Evolutionary conservation across 2,888 invertebrate species (phyloP).

Genomic region (Baccha elongata): DNA sequence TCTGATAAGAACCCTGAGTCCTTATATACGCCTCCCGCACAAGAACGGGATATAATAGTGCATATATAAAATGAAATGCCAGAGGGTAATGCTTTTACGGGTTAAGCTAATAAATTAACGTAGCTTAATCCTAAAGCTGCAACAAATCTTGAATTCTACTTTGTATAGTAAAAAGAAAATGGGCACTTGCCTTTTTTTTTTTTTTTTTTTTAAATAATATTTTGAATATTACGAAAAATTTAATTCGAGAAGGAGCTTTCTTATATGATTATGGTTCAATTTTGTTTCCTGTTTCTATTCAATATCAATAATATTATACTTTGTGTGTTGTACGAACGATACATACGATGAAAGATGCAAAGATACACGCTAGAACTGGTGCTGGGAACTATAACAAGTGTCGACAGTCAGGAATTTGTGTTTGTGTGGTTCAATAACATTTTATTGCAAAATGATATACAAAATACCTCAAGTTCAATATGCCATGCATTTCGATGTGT

Average conservation of each 20-base stretch:
- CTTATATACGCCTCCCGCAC: conserved; percentile 19
- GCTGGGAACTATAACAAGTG: conserved; percentile 70
- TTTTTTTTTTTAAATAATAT: conserved; percentile 29
- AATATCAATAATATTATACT: conserved; percentile 47
- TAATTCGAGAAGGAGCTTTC: conserved; percentile 30
- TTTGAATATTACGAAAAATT: conserved; percentile 57
- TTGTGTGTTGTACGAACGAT: conserved; percentile 25
- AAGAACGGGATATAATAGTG: conserved; percentile 57
- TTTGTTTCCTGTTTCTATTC: conserved; percentile 23
- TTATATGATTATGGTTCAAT: conserved; percentile 21
- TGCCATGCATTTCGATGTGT: conserved; percentile 49
- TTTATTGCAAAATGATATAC: conserved; percentile 51
- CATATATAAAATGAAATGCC: conserved; percentile 68
- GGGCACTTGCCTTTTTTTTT: conserved; percentile 4
- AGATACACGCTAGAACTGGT: not conserved
- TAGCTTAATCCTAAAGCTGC: conserved; percentile 67
- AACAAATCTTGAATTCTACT: conserved; percentile 46
- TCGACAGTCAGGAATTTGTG: conserved; percentile 55
- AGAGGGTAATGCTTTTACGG: conserved; percentile 66
- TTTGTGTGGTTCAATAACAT: conserved; percentile 63
- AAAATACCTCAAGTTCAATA: conserved; percentile 48
- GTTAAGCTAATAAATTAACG: conserved; percentile 69
- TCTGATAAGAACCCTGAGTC: conserved; percentile 53
- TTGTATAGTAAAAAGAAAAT: conserved; percentile 21
- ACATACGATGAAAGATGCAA: conserved; percentile 5